Evolutionary conservation across 2,797 vertebrate genomes (phyloP).

Genomic region (Tokudaia tokunoshimensis): DNA sequence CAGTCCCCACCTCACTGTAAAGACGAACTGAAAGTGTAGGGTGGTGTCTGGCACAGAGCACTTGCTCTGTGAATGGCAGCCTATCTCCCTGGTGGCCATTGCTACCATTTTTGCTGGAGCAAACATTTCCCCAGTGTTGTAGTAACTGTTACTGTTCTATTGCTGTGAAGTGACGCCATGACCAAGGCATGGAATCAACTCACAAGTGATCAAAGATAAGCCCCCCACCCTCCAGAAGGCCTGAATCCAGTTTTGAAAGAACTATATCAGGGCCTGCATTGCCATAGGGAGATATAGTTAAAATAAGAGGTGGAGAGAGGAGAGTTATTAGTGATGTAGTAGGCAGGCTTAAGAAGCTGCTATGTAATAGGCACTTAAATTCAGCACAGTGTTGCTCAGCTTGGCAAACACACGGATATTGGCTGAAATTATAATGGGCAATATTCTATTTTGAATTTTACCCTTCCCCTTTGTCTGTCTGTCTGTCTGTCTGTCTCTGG

Average conservation of each 20-base stretch:
- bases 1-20: not conserved
- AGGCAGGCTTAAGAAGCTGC: not conserved
- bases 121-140: not conserved
- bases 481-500: no score
- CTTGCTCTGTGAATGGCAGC: not conserved
- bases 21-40: not conserved
- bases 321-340: not conserved
- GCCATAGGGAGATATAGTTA: not conserved
- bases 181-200: not conserved
- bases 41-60: not conserved
- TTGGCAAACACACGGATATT: not conserved
- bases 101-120: no score
- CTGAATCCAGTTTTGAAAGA: conserved; percentile 21
- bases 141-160: not conserved
- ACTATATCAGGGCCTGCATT: not conserved
- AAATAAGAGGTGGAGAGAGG: not conserved
- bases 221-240: not conserved
- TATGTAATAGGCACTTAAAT: not conserved
- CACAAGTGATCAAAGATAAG: not conserved
- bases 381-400: not conserved
- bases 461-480: not conserved
- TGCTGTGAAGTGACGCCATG: not conserved
- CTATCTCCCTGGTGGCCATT: not conserved
- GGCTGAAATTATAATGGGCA: conserved; percentile 15
- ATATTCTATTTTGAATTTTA: conserved; percentile 55